phyloP scores from a whole-genome alignment of 2,113 vertebrate genomes.

The Platysteira castanea region DNA sequence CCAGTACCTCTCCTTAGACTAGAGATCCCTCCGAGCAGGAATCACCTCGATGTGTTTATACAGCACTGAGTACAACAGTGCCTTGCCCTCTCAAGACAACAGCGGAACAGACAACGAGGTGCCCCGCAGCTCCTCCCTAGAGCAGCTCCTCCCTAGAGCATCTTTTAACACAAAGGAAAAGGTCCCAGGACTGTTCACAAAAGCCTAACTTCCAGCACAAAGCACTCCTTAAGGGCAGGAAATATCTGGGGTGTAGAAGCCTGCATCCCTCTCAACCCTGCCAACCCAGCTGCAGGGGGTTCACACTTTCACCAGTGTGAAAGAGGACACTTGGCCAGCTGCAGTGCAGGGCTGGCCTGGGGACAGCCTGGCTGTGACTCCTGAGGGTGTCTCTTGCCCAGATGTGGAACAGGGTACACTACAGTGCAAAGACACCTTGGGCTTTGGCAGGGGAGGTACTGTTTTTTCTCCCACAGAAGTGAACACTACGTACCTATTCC shows the following conservation, averaged over 20 bases:
- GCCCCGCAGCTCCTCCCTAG: background rate
- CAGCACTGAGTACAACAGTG: fast-evolving
- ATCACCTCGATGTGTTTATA: background rate
- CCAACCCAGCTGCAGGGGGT: background rate
- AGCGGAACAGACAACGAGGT: fast-evolving
- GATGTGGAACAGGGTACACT: background rate
- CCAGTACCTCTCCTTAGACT: background rate
- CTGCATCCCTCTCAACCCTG: background rate
- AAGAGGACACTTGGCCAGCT: background rate
- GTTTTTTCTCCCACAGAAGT: background rate
- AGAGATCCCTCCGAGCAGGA: background rate
- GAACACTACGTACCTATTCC: background rate
- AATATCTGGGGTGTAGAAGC: background rate
- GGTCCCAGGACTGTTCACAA: background rate
- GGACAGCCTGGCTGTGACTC: background rate
- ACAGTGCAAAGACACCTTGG: background rate
- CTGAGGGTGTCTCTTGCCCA: background rate
- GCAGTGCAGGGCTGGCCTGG: fast-evolving
- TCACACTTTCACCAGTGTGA: background rate
- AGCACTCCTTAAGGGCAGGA: background rate
- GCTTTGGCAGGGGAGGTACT: background rate
- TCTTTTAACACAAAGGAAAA: background rate
- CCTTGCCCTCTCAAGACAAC: background rate
- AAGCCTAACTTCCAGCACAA: background rate
- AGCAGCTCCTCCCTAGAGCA: background rate